A percentile compares a stretch with the other conserved stretches of the same genome.
Conservation (phyloP, 2,888 invertebrate species). For the Bellardia bayeri region DNA sequence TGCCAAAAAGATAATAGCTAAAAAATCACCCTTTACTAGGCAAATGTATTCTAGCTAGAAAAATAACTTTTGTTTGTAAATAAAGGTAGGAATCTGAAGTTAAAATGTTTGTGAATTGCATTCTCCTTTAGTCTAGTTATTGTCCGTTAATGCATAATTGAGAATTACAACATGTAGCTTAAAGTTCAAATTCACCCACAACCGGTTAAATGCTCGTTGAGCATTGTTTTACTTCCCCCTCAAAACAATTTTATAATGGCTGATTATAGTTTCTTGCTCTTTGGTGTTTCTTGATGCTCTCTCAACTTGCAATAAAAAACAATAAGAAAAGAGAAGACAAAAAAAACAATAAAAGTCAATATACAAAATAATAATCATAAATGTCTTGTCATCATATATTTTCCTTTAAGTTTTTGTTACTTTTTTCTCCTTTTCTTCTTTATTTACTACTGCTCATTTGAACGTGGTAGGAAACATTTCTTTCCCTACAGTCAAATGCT, state of each 20-base stretch:
- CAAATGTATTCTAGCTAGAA: too few relatives aligned
- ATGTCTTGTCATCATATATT: slow-evolving; percentile 66
- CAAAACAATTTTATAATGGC: slow-evolving; percentile 30
- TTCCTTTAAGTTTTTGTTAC: background rate
- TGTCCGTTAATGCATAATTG: too few relatives aligned
- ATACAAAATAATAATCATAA: slow-evolving; percentile 73
- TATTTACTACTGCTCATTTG: background rate
- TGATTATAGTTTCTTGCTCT: slow-evolving; percentile 39
- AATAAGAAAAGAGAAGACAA: slow-evolving; percentile 22
- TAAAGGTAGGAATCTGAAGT: too few relatives aligned
- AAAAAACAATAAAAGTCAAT: slow-evolving; percentile 67
- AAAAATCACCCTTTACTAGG: too few relatives aligned
- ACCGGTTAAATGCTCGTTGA: slow-evolving; percentile 31
- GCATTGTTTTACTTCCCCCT: slow-evolving; percentile 11
- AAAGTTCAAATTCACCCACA: background rate
- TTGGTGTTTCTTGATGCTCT: slow-evolving; percentile 13
- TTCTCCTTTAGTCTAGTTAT: too few relatives aligned
- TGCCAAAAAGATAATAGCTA: too few relatives aligned
- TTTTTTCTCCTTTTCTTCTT: background rate
- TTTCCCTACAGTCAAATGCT: slow-evolving; percentile 40
- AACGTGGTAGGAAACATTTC: slow-evolving; percentile 38
- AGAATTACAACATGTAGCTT: too few relatives aligned
- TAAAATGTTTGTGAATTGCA: too few relatives aligned
- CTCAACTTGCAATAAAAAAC: slow-evolving; percentile 39
- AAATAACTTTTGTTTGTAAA: too few relatives aligned